phyloP scores from a whole-genome alignment of 53 echinoderm and acorn worm genomes.

The Echinometra lucunter region DNA sequence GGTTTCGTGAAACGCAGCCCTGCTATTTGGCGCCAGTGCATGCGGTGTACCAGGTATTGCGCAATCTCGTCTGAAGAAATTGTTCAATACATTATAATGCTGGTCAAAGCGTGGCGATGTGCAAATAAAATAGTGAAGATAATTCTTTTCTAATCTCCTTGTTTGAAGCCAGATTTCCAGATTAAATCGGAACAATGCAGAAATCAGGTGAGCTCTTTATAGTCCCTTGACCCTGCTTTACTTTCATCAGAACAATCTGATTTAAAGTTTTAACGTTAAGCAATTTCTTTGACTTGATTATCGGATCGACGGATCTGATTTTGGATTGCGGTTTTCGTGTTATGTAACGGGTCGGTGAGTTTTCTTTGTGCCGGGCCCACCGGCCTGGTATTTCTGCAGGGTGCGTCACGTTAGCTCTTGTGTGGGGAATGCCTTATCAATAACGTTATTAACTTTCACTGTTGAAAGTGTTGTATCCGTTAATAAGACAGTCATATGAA shows the following conservation, averaged over 20 bases:
- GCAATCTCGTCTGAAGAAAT: background rate
- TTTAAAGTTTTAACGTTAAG: too few relatives aligned
- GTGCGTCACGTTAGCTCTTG: background rate
- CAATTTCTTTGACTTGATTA: background rate
- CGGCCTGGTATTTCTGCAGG: background rate
- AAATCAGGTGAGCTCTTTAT: background rate
- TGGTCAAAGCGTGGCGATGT: background rate
- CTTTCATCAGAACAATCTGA: slow-evolving; percentile 1
- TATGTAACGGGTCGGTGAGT: background rate
- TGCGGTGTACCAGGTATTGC: background rate
- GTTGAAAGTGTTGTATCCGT: background rate
- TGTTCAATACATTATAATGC: background rate
- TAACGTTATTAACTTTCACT: background rate
- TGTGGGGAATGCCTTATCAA: background rate
- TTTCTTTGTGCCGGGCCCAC: slow-evolving; percentile 1
- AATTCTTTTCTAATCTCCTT: background rate
- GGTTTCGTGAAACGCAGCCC: too few relatives aligned
- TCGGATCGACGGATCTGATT: background rate
- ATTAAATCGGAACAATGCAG: background rate
- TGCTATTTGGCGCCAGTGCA: too few relatives aligned
- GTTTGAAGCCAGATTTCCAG: background rate
- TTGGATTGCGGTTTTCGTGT: background rate
- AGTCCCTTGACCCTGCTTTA: background rate
- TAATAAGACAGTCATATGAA: background rate
- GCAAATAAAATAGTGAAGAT: background rate